Percentiles rank a stretch among this genome's conserved stretches.
Conservation (phyloP, 1,140 invertebrate genomes). For the Marisa cornuarietis region DNA sequence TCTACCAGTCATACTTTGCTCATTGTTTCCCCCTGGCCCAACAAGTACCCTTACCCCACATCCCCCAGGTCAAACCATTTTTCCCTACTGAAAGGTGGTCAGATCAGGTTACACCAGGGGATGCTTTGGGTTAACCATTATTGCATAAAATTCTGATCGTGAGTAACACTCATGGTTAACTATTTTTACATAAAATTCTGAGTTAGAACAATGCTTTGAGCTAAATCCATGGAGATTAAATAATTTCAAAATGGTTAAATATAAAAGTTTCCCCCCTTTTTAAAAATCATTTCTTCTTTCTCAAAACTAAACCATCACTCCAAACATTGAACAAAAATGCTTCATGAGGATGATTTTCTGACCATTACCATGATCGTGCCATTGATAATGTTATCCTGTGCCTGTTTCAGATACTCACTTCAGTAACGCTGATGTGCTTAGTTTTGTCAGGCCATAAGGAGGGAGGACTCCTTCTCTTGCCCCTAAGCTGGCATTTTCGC, state of each 20-base stretch:
- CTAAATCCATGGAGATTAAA: not conserved
- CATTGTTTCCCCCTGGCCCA: no score
- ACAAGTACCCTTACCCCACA: no score
- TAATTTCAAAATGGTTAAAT: not conserved
- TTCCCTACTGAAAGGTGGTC: no score
- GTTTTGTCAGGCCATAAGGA: slow-evolving; percentile 37
- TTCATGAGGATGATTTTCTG: not conserved
- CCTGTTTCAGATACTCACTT: slow-evolving; percentile 39
- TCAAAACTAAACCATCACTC: not conserved
- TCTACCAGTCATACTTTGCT: no score
- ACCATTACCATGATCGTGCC: not conserved
- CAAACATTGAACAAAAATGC: not conserved
- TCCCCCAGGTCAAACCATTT: no score
- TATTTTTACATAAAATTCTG: no score
- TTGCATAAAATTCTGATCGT: no score
- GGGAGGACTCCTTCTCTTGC: slow-evolving; percentile 40
- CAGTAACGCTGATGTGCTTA: slow-evolving; percentile 36
- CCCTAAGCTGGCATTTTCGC: slow-evolving; percentile 50
- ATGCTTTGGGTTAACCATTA: no score
- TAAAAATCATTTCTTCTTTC: not conserved
- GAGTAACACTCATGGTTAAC: no score
- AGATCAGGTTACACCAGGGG: no score
- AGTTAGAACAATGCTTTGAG: no score
- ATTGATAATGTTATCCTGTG: not conserved
- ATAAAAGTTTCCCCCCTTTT: not conserved